phyloP scores from a whole-genome alignment of 1,140 invertebrate genomes.

The Bombus balteatus region DNA sequence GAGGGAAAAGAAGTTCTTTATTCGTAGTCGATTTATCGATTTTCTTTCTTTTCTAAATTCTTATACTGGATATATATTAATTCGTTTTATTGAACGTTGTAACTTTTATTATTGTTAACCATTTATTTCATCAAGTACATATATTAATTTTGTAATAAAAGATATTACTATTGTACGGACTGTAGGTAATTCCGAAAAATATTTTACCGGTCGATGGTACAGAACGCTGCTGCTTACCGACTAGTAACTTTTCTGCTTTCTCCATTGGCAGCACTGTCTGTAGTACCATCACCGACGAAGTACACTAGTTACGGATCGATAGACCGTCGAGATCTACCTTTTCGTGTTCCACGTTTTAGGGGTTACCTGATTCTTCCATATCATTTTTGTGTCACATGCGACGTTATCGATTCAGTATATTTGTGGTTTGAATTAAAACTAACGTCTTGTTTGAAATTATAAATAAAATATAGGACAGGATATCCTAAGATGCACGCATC shows the following conservation, averaged over 20 bases:
- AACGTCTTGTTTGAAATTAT: too few species aligned
- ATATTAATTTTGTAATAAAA: neutral
- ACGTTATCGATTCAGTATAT: too few species aligned
- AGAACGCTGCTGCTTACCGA: neutral
- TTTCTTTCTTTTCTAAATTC: neutral
- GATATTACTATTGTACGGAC: neutral
- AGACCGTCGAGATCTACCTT: too few species aligned
- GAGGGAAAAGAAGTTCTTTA: neutral
- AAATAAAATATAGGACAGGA: too few species aligned
- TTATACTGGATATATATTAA: neutral
- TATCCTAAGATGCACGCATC: too few species aligned
- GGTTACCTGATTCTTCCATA: too few species aligned
- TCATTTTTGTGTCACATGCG: too few species aligned
- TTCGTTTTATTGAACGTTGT: neutral
- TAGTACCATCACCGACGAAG: neutral
- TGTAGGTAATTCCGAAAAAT: conserved; percentile 14
- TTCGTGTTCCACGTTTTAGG: too few species aligned
- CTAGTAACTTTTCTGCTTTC: conserved; percentile 17
- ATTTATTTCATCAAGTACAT: neutral
- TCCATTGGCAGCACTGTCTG: conserved; percentile 25
- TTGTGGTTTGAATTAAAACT: too few species aligned
- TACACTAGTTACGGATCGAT: too few species aligned
- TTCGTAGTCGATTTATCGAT: neutral
- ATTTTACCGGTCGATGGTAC: conserved; percentile 6
- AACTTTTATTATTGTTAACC: too few species aligned